These are phyloP conservation scores for Platalea minor DNA, from an alignment of 2,797 vertebrate species.

Conservation along the genomic window DNA sequence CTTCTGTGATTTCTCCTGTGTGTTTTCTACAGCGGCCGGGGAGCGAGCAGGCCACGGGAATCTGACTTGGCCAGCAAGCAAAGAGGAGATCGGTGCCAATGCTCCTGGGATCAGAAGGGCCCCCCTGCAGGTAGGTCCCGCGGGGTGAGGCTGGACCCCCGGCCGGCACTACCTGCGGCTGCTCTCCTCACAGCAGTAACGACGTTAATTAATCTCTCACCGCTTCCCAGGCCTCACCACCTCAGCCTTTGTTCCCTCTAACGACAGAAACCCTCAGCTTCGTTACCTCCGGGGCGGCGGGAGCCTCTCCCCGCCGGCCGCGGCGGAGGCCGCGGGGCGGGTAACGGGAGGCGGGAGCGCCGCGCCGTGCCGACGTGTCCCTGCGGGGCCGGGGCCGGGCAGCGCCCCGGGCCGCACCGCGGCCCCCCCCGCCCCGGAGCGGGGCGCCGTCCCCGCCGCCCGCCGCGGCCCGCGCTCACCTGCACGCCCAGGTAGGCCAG, in stretches of 20 bases:
- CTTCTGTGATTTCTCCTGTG: not conserved
- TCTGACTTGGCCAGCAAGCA: not conserved
- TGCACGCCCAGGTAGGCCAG: slow-evolving; percentile 91
- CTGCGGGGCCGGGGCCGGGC: not conserved
- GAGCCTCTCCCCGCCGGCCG: not conserved
- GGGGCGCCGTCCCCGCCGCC: not conserved
- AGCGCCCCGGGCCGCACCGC: not conserved
- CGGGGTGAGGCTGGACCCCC: not conserved
- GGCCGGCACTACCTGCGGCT: not conserved
- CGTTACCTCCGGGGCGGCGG: fast-evolving
- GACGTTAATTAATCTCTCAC: not conserved
- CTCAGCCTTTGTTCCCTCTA: not conserved
- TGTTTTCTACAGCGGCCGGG: not conserved
- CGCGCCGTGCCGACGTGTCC: slow-evolving; percentile 15
- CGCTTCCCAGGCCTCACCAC: not conserved
- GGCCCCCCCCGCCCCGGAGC: too few relatives aligned
- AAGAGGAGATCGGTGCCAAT: not conserved
- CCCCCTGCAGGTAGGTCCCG: fast-evolving
- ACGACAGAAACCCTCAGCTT: too few relatives aligned
- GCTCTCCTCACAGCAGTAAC: too few relatives aligned
- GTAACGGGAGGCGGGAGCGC: not conserved
- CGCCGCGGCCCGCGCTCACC: slow-evolving; percentile 68
- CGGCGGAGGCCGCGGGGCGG: not conserved
- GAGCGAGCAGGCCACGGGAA: fast-evolving
- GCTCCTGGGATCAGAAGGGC: not conserved